Evolutionary conservation across 2,888 invertebrate species (phyloP).

Genomic region (Lepetodrilus schrolli): DNA sequence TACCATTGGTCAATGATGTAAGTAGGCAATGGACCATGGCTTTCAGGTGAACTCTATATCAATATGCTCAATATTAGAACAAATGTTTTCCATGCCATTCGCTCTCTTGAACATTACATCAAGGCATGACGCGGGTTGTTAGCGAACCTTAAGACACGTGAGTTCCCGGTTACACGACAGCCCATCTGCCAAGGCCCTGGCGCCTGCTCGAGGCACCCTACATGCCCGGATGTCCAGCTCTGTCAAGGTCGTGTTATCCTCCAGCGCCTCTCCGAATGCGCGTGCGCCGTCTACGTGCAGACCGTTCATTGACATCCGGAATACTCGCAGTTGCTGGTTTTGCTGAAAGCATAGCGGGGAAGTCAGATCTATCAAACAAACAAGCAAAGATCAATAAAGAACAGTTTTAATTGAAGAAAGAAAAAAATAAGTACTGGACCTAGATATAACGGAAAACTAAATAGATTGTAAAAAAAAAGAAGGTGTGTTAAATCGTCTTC

Average conservation of each 20-base stretch:
- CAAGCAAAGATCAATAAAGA: background rate
- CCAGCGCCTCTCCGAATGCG: slow-evolving; percentile 57
- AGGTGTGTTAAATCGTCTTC: too few relatives aligned
- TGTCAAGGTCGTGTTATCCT: slow-evolving; percentile 51
- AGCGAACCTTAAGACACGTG: slow-evolving; percentile 24
- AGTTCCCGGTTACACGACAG: slow-evolving; percentile 37
- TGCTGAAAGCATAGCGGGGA: slow-evolving; percentile 50
- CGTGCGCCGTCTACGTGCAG: slow-evolving; percentile 60
- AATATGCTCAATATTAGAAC: too few relatives aligned
- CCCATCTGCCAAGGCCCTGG: slow-evolving; percentile 52
- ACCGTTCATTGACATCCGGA: slow-evolving; percentile 67
- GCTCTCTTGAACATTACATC: too few relatives aligned
- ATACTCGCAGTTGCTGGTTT: slow-evolving; percentile 56
- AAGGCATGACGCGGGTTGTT: too few relatives aligned
- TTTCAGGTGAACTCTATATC: too few relatives aligned
- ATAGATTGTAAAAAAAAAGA: too few relatives aligned
- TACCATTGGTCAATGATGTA: too few relatives aligned
- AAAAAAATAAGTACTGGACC: too few relatives aligned
- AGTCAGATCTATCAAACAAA: background rate
- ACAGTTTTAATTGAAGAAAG: too few relatives aligned
- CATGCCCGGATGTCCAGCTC: slow-evolving; percentile 63
- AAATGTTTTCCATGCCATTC: too few relatives aligned
- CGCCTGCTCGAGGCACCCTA: slow-evolving; percentile 51
- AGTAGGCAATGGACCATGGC: too few relatives aligned
- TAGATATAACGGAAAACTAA: too few relatives aligned